Evolutionary conservation across 2,888 invertebrate genomes (phyloP).

Genomic region (Hyposoter didymator): DNA sequence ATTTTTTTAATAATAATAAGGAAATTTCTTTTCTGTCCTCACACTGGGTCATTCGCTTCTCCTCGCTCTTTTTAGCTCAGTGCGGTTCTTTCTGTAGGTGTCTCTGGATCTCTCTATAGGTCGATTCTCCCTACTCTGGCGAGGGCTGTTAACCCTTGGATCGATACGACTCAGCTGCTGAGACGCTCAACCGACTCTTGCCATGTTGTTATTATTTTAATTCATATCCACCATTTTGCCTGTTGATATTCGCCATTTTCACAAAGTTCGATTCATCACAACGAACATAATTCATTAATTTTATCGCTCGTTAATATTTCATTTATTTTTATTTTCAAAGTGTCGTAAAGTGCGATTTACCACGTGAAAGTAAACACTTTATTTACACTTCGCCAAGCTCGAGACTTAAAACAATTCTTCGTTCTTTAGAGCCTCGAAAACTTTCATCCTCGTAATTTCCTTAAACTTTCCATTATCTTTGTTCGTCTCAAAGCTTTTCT

Average conservation of each 20-base stretch:
- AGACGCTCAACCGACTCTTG: constrained; percentile 19
- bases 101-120: constrained; percentile 33
- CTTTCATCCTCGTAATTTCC: neutral
- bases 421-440: neutral
- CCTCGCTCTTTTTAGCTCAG: neutral
- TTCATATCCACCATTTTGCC: neutral
- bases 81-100: neutral
- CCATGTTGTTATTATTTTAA: constrained; percentile 9
- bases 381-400: neutral
- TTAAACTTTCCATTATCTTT: neutral
- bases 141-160: constrained; percentile 64
- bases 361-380: neutral
- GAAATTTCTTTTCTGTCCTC: neutral
- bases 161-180: constrained; percentile 51
- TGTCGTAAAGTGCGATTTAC: neutral
- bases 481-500: neutral
- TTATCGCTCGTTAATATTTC: too few species aligned
- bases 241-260: constrained; percentile 14
- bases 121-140: constrained; percentile 47
- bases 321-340: too few species aligned
- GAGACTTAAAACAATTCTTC: neutral
- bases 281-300: neutral
- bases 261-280: constrained; percentile 26
- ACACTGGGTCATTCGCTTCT: neutral
- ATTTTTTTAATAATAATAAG: neutral